Evolutionary conservation across 2,113 vertebrate genomes (phyloP).

Genomic region (Pampusana beccarii): DNA sequence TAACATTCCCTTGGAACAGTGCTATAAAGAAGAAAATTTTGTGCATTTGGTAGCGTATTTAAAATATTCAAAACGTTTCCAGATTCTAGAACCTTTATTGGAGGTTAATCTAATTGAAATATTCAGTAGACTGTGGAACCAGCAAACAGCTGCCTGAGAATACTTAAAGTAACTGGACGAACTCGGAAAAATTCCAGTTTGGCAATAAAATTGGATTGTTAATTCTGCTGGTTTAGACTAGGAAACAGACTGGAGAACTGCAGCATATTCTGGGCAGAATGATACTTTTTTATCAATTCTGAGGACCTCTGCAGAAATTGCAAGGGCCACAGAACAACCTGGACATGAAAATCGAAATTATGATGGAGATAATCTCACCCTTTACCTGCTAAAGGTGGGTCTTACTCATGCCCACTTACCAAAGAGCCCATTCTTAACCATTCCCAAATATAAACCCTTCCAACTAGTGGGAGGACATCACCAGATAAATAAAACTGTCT

Average conservation of each 20-base stretch:
- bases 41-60: background rate
- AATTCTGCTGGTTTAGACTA: too few relatives aligned
- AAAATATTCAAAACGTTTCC: conserved; percentile 10
- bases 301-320: background rate
- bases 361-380: background rate
- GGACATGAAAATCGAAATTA: background rate
- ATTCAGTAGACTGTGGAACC: background rate
- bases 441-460: background rate
- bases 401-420: background rate
- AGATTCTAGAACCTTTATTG: background rate
- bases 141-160: background rate
- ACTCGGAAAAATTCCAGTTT: background rate
- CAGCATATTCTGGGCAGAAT: too few relatives aligned
- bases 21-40: background rate
- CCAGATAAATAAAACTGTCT: background rate
- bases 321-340: background rate
- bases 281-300: background rate
- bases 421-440: background rate
- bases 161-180: background rate
- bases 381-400: background rate
- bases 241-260: too few relatives aligned
- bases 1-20: background rate
- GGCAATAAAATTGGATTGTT: background rate
- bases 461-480: background rate
- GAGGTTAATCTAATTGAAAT: background rate